phyloP scores from a whole-genome alignment of 2,113 vertebrate species.

The Tachysurus fulvidraco region DNA sequence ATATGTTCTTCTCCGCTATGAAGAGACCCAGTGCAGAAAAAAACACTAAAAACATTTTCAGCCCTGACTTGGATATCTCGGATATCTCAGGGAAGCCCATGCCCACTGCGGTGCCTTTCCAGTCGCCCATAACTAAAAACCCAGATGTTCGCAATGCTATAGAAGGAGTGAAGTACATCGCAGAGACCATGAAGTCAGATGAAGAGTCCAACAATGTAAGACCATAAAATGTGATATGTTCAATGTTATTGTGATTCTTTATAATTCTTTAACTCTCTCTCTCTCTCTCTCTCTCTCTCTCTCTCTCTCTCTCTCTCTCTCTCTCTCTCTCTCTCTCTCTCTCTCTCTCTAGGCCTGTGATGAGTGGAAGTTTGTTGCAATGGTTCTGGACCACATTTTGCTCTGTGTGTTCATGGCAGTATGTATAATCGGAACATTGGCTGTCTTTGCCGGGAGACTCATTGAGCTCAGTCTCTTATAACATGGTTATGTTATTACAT shows the following conservation, averaged over 20 bases:
- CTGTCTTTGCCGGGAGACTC: conserved; percentile 92
- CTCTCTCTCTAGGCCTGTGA: conserved; percentile 80
- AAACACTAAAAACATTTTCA: conserved; percentile 81
- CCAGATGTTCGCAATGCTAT: conserved; percentile 97
- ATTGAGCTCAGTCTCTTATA: conserved; percentile 90
- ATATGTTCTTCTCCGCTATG: conserved; percentile 99
- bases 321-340: conserved; percentile 6
- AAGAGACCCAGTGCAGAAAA: conserved; percentile 90
- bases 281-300: background rate
- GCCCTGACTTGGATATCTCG: conserved; percentile 92
- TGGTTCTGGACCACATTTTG: conserved; percentile 97
- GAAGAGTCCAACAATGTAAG: conserved; percentile 95
- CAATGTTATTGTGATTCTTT: background rate
- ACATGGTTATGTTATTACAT: conserved; percentile 39
- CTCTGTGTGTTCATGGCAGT: conserved; percentile 95
- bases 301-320: conserved; percentile 1
- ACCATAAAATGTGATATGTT: background rate
- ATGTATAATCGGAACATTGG: conserved; percentile 90
- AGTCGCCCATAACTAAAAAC: conserved; percentile 89
- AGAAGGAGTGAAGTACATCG: conserved; percentile 97
- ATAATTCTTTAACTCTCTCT: background rate
- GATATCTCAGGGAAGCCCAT: conserved; percentile 95
- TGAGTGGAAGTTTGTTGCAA: conserved; percentile 99
- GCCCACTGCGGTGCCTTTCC: conserved; percentile 83
- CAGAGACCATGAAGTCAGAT: conserved; percentile 95